These are phyloP conservation scores for Apostichopus leukothele DNA, from an alignment of 53 echinoderm and acorn worm genomes.

Conservation along the genomic window DNA sequence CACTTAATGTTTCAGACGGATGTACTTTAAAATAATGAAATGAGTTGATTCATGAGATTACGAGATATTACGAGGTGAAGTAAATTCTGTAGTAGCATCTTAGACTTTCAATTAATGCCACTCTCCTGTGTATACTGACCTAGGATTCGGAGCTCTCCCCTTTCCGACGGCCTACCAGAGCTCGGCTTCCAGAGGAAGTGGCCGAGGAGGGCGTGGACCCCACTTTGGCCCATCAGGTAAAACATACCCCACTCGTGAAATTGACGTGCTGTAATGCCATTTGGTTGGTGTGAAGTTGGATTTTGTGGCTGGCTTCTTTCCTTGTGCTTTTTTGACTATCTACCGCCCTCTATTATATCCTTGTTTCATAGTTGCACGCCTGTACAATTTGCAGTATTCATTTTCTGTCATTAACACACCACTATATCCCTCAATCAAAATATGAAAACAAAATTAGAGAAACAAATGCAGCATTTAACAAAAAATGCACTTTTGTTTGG, in stretches of 20 bases:
- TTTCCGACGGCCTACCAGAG: constrained; percentile 39
- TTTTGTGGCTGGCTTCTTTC: constrained; percentile 26
- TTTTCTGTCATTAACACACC: constrained; percentile 15
- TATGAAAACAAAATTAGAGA: background rate
- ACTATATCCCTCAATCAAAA: background rate
- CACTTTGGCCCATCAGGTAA: constrained; percentile 39
- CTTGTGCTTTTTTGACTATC: constrained; percentile 11
- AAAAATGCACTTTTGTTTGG: background rate
- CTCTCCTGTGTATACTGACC: constrained; percentile 31
- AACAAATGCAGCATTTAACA: background rate
- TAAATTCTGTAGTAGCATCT: no score
- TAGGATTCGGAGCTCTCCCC: constrained; percentile 38
- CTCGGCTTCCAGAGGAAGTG: constrained; percentile 44
- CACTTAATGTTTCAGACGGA: no score
- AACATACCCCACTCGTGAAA: constrained; percentile 12
- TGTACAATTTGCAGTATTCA: constrained; percentile 18
- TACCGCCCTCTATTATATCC: background rate
- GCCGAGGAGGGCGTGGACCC: constrained; percentile 35
- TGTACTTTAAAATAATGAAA: no score
- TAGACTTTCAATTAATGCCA: background rate
- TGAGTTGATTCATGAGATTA: no score
- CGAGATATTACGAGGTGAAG: no score
- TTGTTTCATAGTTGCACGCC: constrained; percentile 18
- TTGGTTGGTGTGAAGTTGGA: constrained; percentile 37
- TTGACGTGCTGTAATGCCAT: constrained; percentile 36